Conservation (phyloP, 2,888 invertebrate species). For the Hetaerina titia region DNA sequence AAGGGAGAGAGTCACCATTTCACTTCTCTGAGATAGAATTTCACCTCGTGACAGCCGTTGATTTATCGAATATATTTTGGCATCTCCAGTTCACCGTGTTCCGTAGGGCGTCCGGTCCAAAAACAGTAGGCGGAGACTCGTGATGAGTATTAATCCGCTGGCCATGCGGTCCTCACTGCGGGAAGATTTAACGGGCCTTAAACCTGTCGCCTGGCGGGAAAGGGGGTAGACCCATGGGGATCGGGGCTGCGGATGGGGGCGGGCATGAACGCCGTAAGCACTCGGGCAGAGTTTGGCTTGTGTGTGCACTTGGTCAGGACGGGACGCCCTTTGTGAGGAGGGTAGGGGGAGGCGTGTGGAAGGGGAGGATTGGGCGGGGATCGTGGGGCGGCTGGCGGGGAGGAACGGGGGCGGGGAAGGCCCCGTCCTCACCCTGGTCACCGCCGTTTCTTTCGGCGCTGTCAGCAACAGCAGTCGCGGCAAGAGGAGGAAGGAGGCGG, state of each 20-base stretch:
- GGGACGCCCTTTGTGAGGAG: neutral
- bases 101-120: neutral
- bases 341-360: neutral
- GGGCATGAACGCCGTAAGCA: too few relatives aligned
- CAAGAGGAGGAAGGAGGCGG: neutral
- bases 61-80: neutral
- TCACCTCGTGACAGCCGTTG: neutral
- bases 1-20: too few relatives aligned
- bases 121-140: neutral
- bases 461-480: neutral
- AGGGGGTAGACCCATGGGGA: neutral
- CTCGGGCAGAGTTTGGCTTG: too few relatives aligned
- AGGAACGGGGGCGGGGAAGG: neutral
- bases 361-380: neutral
- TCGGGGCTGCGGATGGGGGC: neutral
- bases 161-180: neutral
- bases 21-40: neutral
- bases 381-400: neutral
- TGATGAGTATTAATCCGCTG: neutral
- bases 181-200: neutral
- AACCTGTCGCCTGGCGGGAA: neutral
- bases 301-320: too few relatives aligned
- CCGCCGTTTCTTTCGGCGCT: neutral
- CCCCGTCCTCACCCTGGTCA: neutral
- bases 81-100: neutral